Base-by-base conservation (phyloP, 2,113 vertebrate species). In the Prietella phreatophila region DNA sequence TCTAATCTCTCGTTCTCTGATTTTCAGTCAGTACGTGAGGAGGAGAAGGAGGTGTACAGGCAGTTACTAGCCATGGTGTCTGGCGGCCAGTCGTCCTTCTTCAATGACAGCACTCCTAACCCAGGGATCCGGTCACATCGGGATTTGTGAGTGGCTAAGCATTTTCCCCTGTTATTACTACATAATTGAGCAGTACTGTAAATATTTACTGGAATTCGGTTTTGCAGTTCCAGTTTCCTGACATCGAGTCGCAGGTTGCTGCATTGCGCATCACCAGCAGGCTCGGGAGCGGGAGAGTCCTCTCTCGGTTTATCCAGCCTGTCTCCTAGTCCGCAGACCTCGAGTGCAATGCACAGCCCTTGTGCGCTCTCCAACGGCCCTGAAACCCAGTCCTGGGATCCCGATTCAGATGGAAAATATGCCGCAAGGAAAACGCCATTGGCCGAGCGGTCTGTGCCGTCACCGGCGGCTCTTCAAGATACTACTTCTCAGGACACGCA, bases 11-110 rank as follows among this genome's bases (percentile, higher is more conserved):
- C 15, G 1, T 10, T 50, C 47, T 50, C 56, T 83, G 85, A 86
- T 79, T 47, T 89, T 20, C 83, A 99, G 98, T 98, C 96, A 0
- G 96, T 99, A 88, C 89, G 95, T 84, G 96, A 97, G 89, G 97
- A 97, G 82, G 98, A 99, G 92, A 96, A 96, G 85, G 97, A 98
- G 90, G 95, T 98, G 84, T 99, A 99, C 93, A 94, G 96, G 91
- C 97, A 98, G 90, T 92, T 99, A 88, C 94, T 99, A 58, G 95
- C 97, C 92, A 94, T 99, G 94, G 97, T 99, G 79, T 97, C 97
- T 0, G 96, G 91, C 67, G 93, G 94, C 84, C 95, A 95, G 89
- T 95, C 94, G 0, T 92, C 93, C 63, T 93, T 91, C 50, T 91
- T 93, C 87, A 90, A 92, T 53, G 93, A 95, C 7, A 92, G 94